Evolutionary conservation across 2,113 vertebrate genomes (phyloP).

Genomic region (Notothenia rossii): DNA sequence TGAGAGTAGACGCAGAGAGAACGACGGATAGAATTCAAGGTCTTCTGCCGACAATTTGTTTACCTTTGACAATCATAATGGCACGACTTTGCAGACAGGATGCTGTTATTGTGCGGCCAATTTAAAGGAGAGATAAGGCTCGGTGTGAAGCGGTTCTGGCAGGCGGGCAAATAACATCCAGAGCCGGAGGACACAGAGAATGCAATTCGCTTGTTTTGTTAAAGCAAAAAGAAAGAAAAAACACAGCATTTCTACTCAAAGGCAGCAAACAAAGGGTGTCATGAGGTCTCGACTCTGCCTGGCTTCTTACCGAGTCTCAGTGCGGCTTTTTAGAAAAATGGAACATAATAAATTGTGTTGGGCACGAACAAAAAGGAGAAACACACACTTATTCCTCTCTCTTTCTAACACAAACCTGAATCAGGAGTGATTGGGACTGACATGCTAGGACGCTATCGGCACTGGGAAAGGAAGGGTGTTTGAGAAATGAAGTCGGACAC

Average conservation of each 20-base stretch:
- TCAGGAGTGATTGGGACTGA: conserved; percentile 56
- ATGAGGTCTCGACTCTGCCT: conserved; percentile 21
- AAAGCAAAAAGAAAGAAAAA: conserved; percentile 55
- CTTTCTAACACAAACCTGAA: not conserved
- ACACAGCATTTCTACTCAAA: conserved; percentile 41
- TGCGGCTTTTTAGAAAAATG: conserved; percentile 32
- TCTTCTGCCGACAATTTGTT: conserved; percentile 37
- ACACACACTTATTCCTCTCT: not conserved
- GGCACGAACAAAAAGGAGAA: conserved; percentile 1
- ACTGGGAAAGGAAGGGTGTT: conserved; percentile 52
- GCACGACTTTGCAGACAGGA: conserved; percentile 31
- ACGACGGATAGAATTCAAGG: conserved; percentile 13
- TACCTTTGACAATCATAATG: conserved; percentile 54
- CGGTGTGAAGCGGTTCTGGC: conserved; percentile 44
- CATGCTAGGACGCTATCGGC: conserved; percentile 17
- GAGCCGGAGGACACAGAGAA: conserved; percentile 59
- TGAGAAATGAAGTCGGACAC: conserved; percentile 72
- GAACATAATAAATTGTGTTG: conserved; percentile 54
- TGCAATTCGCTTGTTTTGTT: conserved; percentile 70
- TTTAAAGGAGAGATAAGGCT: conserved; percentile 61
- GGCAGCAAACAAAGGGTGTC: conserved; percentile 44
- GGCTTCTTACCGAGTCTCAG: conserved; percentile 28
- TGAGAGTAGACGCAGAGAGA: conserved; percentile 2
- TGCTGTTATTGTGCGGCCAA: conserved; percentile 47
- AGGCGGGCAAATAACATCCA: conserved; percentile 48